Conservation (phyloP, 2,113 vertebrate species). For the Menidia beryllina region DNA sequence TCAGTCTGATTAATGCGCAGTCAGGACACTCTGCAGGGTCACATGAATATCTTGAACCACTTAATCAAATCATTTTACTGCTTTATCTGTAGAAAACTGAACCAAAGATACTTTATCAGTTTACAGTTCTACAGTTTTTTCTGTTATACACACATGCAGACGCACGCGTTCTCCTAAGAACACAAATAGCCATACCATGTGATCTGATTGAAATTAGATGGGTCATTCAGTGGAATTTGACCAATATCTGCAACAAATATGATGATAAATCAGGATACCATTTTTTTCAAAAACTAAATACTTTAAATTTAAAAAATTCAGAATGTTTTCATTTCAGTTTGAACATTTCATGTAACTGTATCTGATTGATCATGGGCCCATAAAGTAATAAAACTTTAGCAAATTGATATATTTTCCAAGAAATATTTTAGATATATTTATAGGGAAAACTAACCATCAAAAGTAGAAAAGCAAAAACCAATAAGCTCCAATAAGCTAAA, state of each 20-base stretch:
- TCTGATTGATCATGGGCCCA: background rate
- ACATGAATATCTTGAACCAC: constrained; percentile 12
- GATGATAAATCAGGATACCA: background rate
- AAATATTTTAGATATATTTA: too few species aligned
- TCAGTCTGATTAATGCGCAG: background rate
- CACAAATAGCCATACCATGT: background rate
- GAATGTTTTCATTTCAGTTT: background rate
- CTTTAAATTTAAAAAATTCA: background rate
- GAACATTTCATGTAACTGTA: background rate
- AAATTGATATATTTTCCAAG: too few species aligned
- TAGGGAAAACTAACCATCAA: too few species aligned
- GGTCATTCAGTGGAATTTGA: constrained; percentile 35
- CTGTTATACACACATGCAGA: background rate
- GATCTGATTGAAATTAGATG: constrained; percentile 24
- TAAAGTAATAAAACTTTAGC: too few species aligned
- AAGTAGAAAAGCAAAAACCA: too few species aligned
- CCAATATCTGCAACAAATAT: background rate
- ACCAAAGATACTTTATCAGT: constrained; percentile 49
- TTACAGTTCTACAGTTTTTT: background rate
- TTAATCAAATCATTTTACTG: constrained; percentile 26
- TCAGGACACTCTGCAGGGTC: background rate
- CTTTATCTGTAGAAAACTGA: constrained; percentile 41
- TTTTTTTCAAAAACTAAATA: background rate
- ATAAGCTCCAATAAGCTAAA: too few species aligned
- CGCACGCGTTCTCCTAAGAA: background rate